These are phyloP conservation scores for Aphidoletes aphidimyza DNA, from an alignment of 2,888 invertebrate species.

Conservation along the genomic window DNA sequence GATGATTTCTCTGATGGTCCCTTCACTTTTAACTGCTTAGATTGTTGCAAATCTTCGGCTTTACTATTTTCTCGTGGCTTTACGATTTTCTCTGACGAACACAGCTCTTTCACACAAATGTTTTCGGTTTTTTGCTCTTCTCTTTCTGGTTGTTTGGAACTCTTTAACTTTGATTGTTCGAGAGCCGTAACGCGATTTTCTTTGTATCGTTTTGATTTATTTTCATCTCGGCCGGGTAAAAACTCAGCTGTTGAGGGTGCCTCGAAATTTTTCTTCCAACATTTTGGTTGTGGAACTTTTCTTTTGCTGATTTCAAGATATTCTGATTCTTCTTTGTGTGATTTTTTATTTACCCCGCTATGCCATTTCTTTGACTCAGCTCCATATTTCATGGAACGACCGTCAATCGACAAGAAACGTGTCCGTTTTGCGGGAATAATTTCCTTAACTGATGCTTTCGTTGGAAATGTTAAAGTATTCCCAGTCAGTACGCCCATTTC, in stretches of 20 bases:
- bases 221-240: too few relatives aligned
- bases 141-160: not conserved
- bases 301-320: not conserved
- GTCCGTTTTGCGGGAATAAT: not conserved
- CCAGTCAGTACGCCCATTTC: not conserved
- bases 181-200: not conserved
- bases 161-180: not conserved
- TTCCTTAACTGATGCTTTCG: slow-evolving; percentile 16
- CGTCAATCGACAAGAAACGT: not conserved
- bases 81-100: too few relatives aligned
- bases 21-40: too few relatives aligned
- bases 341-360: too few relatives aligned
- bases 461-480: not conserved
- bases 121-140: too few relatives aligned
- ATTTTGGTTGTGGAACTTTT: not conserved
- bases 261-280: not conserved
- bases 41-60: too few relatives aligned
- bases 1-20: too few relatives aligned
- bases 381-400: not conserved
- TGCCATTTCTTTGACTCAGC: not conserved
- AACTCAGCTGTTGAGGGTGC: too few relatives aligned
- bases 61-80: too few relatives aligned
- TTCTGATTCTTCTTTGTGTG: not conserved
- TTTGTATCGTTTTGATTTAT: not conserved
- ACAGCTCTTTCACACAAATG: too few relatives aligned